Evolutionary conservation across 2,797 vertebrate species (phyloP), one percentile per base, ranked within the genome.

Genomic region (Manis crassicaudata): DNA sequence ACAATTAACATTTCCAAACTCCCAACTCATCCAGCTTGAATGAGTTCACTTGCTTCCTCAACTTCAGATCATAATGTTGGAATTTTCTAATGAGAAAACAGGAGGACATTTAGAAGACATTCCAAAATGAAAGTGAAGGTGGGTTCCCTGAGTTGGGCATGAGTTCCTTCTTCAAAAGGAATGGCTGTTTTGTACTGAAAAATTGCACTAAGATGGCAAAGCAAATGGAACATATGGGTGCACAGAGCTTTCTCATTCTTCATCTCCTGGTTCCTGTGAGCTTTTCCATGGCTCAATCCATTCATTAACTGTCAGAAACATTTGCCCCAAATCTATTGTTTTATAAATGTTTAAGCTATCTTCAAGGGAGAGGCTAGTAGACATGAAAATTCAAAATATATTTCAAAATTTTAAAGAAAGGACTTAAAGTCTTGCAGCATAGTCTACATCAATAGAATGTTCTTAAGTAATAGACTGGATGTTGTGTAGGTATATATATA

Each of bases 401-500:
- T 35, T 25, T 96, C 73, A 92, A 87, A 83, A 83, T 50, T 68
- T 91, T 77, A 37, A 72, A 89, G 63, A 63, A 86, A 68, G 23
- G 43, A 67, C 43, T 95, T 88, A 10, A 88, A 88, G 29, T 88
- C 50, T 88, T 46, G 27, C 4, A 63, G 58, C 20, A 88, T 0
- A 84, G n/a, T 83, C 40, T 92, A 86, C 94, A 88, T 73, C 70
- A 92, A 92, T 16, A 65, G 75, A 88, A 75, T 56, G 16, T 85
- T 84, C 60, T 86, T 93, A 79, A 90, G 37, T 90, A 60, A 82
- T 95, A 85, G n/a, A 23, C 84, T 87, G 25, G 12, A 10, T 43
- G 12, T 50, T 72, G 10, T 73, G 12, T 20, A 75, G 9, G 46
- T 50, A 81, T 2, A 50, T 25, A 50, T 10, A 84, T 56, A 54